These are phyloP conservation scores for Muscina levida DNA, from an alignment of 2,888 invertebrate species.

Conservation along the genomic window DNA sequence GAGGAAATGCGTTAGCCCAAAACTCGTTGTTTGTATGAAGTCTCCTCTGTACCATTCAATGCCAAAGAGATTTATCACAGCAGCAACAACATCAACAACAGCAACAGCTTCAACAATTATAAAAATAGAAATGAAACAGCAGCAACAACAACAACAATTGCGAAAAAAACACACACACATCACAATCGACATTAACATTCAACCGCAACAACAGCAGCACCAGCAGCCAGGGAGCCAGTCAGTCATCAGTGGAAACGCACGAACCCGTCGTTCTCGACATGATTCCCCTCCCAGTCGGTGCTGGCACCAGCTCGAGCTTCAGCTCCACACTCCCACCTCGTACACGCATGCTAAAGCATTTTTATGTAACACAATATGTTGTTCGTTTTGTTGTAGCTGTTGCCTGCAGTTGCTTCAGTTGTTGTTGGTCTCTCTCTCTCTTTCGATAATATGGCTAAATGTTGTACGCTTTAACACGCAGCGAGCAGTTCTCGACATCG, in stretches of 20 bases:
- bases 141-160: constrained; percentile 58
- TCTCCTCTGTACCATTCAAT: constrained; percentile 55
- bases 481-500: constrained; percentile 1
- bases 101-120: constrained; percentile 12
- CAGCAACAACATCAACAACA: constrained; percentile 8
- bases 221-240: neutral
- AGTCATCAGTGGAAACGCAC: neutral
- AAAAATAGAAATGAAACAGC: constrained; percentile 42
- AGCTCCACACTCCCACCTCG: constrained; percentile 38
- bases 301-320: neutral
- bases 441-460: constrained; percentile 42
- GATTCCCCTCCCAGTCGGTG: constrained; percentile 1
- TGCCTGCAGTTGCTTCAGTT: constrained; percentile 16
- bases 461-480: constrained; percentile 67
- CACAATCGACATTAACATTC: constrained; percentile 22
- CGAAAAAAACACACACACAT: too few relatives aligned
- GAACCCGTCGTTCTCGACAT: neutral
- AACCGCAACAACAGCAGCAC: constrained; percentile 17
- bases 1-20: constrained; percentile 68
- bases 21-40: constrained; percentile 31
- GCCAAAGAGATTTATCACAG: constrained; percentile 62
- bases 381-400: constrained; percentile 31
- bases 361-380: constrained; percentile 59
- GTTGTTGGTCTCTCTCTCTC: constrained; percentile 27
- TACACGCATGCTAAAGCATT: constrained; percentile 57